A percentile compares a stretch with the other conserved stretches of the same genome.
Evolutionary conservation across 2,888 invertebrate species (phyloP).

Genomic region (Scelioninae gen. 2): DNA sequence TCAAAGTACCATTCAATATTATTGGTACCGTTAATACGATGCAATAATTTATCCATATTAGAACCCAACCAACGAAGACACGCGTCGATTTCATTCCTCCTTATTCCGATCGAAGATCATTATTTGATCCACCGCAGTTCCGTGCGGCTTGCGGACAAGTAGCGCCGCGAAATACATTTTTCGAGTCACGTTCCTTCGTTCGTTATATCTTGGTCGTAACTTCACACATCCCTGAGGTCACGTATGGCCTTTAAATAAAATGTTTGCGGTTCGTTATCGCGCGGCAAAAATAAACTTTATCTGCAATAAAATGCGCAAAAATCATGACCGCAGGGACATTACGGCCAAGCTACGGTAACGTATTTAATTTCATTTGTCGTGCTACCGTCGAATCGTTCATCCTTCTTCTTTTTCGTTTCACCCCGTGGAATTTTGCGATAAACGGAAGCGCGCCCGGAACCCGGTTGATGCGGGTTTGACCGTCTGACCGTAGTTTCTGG

Average conservation of each 20-base stretch:
- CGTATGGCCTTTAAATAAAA: constrained; percentile 34
- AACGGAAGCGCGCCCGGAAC: no score
- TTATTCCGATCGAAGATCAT: constrained; percentile 14
- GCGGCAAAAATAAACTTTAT: constrained; percentile 14
- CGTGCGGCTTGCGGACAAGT: constrained; percentile 45
- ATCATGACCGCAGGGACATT: constrained; percentile 12
- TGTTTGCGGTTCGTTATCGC: constrained; percentile 41
- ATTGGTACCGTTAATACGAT: no score
- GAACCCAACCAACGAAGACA: no score
- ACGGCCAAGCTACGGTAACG: no score
- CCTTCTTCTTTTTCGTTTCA: neutral
- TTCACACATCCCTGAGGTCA: constrained; percentile 47
- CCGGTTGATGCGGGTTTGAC: no score
- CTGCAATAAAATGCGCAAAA: constrained; percentile 16
- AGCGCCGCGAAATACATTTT: constrained; percentile 28
- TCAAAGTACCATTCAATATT: no score
- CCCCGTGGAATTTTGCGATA: no score
- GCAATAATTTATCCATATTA: no score
- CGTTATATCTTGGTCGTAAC: constrained; percentile 48
- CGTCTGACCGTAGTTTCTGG: no score
- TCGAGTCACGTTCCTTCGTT: constrained; percentile 42
- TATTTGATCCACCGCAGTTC: constrained; percentile 29
- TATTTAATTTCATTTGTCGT: constrained; percentile 36
- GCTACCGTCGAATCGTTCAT: constrained; percentile 3
- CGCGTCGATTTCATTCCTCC: constrained; percentile 6